Evolutionary conservation across 2,888 invertebrate genomes (phyloP).

Genomic region (Abrostola triplasia): DNA sequence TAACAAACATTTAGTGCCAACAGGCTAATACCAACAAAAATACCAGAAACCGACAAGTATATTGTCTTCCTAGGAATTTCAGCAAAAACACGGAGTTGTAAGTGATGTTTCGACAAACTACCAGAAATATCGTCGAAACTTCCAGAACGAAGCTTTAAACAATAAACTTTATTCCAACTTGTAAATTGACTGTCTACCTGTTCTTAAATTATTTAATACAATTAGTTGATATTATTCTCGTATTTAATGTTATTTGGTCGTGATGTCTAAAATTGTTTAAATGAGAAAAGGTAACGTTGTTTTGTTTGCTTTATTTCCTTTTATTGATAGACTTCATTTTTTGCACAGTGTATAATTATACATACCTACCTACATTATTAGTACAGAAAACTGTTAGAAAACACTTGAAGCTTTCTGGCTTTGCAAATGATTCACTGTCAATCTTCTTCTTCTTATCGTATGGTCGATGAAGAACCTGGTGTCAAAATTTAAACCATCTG

Average conservation of each 20-base stretch:
- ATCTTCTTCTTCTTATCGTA: too few relatives aligned
- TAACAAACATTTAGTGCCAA: too few relatives aligned
- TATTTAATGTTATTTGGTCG: constrained; percentile 1
- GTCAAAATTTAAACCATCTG: too few relatives aligned
- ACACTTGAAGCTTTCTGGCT: too few relatives aligned
- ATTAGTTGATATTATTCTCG: constrained; percentile 16
- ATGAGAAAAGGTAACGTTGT: background rate
- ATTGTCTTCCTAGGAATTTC: too few relatives aligned
- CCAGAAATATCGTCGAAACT: constrained; percentile 17
- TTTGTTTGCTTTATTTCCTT: background rate
- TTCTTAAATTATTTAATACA: constrained; percentile 9
- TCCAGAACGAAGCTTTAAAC: constrained; percentile 16
- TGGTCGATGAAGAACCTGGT: too few relatives aligned
- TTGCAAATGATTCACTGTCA: too few relatives aligned
- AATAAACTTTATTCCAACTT: constrained; percentile 16
- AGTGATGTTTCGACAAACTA: constrained; percentile 3
- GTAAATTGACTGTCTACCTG: constrained; percentile 23
- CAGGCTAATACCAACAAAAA: too few relatives aligned
- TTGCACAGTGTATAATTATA: too few relatives aligned
- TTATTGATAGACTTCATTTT: background rate
- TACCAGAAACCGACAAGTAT: too few relatives aligned
- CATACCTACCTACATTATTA: too few relatives aligned
- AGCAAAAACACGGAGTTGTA: constrained; percentile 1
- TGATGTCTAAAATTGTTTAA: background rate
- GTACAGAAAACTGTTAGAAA: too few relatives aligned